Evolutionary conservation across 2,888 invertebrate species (phyloP).

Genomic region (Harpalus rufipes): DNA sequence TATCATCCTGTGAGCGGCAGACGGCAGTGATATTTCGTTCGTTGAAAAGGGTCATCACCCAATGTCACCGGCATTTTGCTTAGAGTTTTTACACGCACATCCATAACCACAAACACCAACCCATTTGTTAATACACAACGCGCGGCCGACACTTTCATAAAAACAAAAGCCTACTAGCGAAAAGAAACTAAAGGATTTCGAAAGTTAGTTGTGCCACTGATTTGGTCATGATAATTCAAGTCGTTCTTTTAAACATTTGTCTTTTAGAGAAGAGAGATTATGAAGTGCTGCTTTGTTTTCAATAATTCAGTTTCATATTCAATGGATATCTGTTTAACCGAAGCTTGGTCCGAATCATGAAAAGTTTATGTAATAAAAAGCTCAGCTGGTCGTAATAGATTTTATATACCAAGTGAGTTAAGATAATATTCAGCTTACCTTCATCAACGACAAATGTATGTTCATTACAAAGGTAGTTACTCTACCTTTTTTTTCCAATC

Average conservation of each 20-base stretch:
- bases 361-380: no score
- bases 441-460: no score
- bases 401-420: no score
- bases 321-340: no score
- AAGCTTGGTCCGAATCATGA: no score
- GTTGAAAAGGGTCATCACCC: constrained; percentile 58
- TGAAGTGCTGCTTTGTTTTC: no score
- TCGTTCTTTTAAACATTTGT: background rate
- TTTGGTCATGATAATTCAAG: background rate
- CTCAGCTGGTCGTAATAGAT: no score
- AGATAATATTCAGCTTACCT: no score
- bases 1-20: constrained; percentile 20
- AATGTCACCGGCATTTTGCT: constrained; percentile 56
- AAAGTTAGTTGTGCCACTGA: background rate
- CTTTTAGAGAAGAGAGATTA: no score
- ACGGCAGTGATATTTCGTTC: constrained; percentile 13
- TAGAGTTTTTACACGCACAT: constrained; percentile 41
- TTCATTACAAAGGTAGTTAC: no score
- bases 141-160: constrained; percentile 5
- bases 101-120: constrained; percentile 22
- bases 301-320: no score
- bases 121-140: constrained; percentile 55
- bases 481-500: no score
- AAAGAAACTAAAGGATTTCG: background rate
- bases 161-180: constrained; percentile 29